Percentiles rank a stretch among this genome's conserved stretches.
Conservation (phyloP, 1,140 invertebrate genomes). For the Leptinotarsa lineolata region DNA sequence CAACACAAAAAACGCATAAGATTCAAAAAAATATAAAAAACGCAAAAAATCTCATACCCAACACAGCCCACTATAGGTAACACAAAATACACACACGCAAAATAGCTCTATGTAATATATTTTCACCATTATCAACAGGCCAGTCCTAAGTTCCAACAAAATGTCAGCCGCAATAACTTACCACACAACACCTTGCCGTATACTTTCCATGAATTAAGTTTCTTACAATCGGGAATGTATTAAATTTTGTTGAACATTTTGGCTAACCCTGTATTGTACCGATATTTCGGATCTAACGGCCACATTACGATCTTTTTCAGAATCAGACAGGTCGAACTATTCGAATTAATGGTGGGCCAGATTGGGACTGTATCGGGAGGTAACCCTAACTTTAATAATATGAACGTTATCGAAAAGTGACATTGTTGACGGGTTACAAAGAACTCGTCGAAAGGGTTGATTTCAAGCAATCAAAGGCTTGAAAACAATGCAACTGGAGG, state of each 20-base stretch:
- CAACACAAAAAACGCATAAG: too few relatives aligned
- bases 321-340: slow-evolving; percentile 9
- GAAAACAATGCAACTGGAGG: not conserved
- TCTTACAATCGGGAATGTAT: not conserved
- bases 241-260: not conserved
- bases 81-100: too few relatives aligned
- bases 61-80: too few relatives aligned
- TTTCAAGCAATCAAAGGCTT: not conserved
- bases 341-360: slow-evolving; percentile 11
- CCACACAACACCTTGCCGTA: not conserved
- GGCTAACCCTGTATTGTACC: not conserved
- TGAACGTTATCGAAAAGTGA: not conserved
- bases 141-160: too few relatives aligned
- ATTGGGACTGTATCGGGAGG: not conserved
- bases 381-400: not conserved
- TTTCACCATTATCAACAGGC: too few relatives aligned
- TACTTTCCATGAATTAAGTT: not conserved
- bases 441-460: not conserved
- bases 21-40: too few relatives aligned
- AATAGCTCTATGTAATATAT: too few relatives aligned
- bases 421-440: not conserved
- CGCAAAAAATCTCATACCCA: too few relatives aligned
- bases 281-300: not conserved
- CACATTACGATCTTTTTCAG: not conserved
- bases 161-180: too few relatives aligned